A percentile compares a stretch with the other conserved stretches of the same genome.
Conservation (phyloP, 2,797 vertebrate species). For the Argya squamiceps region DNA sequence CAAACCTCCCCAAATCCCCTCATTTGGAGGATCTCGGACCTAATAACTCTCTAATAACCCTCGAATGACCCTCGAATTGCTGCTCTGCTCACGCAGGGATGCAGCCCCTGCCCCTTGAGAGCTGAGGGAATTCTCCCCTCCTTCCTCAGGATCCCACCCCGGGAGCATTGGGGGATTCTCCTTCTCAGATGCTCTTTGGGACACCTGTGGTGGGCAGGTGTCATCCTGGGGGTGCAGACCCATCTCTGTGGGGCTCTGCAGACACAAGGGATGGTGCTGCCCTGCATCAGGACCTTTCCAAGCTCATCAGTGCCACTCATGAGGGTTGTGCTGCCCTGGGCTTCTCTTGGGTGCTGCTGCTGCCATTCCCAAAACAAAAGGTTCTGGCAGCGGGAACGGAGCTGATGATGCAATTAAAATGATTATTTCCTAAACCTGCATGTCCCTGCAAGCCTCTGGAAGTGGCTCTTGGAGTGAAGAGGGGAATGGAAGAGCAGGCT, state of each 20-base stretch:
- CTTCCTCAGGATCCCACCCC: accelerated
- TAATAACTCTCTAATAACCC: background rate
- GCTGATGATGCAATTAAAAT: background rate
- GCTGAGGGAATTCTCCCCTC: background rate
- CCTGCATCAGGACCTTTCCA: background rate
- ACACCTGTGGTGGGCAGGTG: accelerated
- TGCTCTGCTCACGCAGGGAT: background rate
- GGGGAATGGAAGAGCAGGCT: background rate
- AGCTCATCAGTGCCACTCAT: background rate
- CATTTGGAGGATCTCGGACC: background rate
- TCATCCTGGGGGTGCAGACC: accelerated
- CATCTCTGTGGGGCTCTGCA: background rate
- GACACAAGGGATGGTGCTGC: background rate
- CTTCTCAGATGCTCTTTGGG: background rate
- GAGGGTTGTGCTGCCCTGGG: background rate
- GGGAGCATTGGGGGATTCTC: background rate
- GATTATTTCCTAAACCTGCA: background rate
- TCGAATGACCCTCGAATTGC: background rate
- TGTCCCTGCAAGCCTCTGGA: background rate
- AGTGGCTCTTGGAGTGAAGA: background rate
- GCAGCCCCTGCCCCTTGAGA: accelerated
- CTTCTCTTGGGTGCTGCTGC: background rate
- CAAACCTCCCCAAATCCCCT: too few species aligned
- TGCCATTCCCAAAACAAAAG: background rate
- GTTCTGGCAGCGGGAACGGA: background rate